A percentile compares a stretch with the other conserved stretches of the same genome.
Conservation (phyloP, 1,140 invertebrate genomes). For the Ceratina australensis region DNA sequence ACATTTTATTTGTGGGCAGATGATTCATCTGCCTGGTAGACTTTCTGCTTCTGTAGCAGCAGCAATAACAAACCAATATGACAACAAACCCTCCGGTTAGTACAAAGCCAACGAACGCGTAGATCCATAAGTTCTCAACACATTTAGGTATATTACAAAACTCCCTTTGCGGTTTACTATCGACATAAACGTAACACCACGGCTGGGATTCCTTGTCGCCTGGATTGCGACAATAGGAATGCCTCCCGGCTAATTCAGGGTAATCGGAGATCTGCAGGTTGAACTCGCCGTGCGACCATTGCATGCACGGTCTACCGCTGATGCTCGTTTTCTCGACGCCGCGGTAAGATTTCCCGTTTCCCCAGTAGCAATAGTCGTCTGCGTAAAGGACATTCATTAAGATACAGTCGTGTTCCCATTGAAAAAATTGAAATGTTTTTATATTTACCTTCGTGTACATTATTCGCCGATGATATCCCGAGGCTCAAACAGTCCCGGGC, state of each 20-base stretch:
- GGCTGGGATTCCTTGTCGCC: constrained; percentile 88
- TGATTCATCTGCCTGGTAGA: constrained; percentile 72
- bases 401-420: neutral
- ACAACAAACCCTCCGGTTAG: constrained; percentile 79
- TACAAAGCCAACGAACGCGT: constrained; percentile 80
- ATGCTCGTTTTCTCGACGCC: constrained; percentile 87
- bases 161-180: constrained; percentile 84
- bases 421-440: constrained; percentile 19
- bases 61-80: constrained; percentile 75
- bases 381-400: constrained; percentile 40
- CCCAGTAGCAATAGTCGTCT: constrained; percentile 92
- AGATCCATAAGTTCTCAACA: constrained; percentile 81
- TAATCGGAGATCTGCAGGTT: constrained; percentile 87
- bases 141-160: constrained; percentile 92
- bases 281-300: constrained; percentile 89
- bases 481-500: constrained; percentile 90
- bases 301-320: constrained; percentile 87
- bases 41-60: constrained; percentile 75
- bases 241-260: constrained; percentile 90
- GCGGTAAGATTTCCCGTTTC: constrained; percentile 89
- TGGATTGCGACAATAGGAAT: constrained; percentile 97
- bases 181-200: constrained; percentile 93
- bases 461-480: constrained; percentile 86
- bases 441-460: constrained; percentile 80
- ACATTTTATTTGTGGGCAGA: constrained; percentile 76